Percentiles rank a stretch among this genome's conserved stretches.
Evolutionary conservation across 1,140 invertebrate species (phyloP).

Genomic region (Cherax destructor): DNA sequence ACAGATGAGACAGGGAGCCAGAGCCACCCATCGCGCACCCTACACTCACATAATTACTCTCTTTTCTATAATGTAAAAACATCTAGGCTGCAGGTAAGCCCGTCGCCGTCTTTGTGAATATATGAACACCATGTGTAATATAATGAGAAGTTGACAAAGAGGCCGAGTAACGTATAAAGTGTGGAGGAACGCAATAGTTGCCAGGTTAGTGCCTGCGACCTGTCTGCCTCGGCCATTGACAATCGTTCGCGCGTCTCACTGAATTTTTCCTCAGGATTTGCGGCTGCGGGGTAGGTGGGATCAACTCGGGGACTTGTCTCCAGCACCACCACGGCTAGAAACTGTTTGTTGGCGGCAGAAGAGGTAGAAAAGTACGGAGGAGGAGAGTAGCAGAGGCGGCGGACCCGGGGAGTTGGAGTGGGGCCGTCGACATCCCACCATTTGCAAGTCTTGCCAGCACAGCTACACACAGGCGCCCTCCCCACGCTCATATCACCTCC

Average conservation of each 20-base stretch:
- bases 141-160: background rate
- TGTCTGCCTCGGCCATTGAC: conserved; percentile 45
- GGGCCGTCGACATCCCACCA: background rate
- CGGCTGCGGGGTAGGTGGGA: background rate
- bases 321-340: background rate
- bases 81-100: background rate
- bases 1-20: conserved; percentile 26
- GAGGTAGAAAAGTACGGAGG: background rate
- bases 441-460: conserved; percentile 11
- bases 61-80: conserved; percentile 15
- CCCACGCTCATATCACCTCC: background rate
- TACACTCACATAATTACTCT: background rate
- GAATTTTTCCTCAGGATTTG: conserved; percentile 1
- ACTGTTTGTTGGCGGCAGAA: background rate
- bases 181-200: background rate
- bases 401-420: background rate
- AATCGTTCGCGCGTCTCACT: background rate
- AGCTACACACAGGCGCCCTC: background rate
- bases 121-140: background rate
- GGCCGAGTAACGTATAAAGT: background rate
- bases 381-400: background rate
- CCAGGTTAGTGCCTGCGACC: background rate
- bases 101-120: background rate
- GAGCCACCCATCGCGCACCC: background rate
- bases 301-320: background rate